Evolutionary conservation across 2,888 invertebrate species (phyloP), one percentile per base, ranked within the genome.

Genomic region (Thumatha senex): DNA sequence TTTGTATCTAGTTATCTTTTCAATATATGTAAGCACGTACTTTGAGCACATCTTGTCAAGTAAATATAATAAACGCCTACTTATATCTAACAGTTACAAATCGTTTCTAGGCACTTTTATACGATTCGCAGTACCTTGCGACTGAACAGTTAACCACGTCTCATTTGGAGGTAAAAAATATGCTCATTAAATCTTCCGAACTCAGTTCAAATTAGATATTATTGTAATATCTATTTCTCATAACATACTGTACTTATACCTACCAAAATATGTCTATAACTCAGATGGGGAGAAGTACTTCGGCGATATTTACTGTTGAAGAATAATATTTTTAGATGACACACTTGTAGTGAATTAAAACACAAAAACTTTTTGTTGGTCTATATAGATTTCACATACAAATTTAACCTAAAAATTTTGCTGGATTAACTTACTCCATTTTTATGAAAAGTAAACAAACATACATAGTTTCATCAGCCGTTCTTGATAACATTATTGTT

Each of bases 271-370:
- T 71, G 71, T 74, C 61, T 76, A 73, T 80, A 81, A 57, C 81
- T 82, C 83, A 82, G 85, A 80, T 70, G 72, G 73, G 74, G 61
- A 73, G 60, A 78, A 78, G 62, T 70, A 78, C 80, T 81, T 80
- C 74, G 75, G 80, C 80, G 71, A 74, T 76, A 65, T 82, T 77
- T 84, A 83, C 76, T 76, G 80, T 83, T 82, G 80, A 72, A 83
- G 76, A 81, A 77, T 70, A 72, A 88, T 90, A 90, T 90, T 90
- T 90, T 89, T 90, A 88, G 89, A 89, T 61, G 72, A 78, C 79
- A 78, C 82, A 83, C 77, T 89, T 89, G 86, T 88, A 84, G 79
- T 66, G 56, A 53, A 56, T 76, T 78, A 56, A 72, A 56, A 72
- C 72, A 73, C 69, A 62, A 63, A 67, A 72, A 60, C 51, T 74